These are phyloP conservation scores for Syndactyla subalaris DNA, from an alignment of 2,797 vertebrate genomes.

Conservation along the genomic window DNA sequence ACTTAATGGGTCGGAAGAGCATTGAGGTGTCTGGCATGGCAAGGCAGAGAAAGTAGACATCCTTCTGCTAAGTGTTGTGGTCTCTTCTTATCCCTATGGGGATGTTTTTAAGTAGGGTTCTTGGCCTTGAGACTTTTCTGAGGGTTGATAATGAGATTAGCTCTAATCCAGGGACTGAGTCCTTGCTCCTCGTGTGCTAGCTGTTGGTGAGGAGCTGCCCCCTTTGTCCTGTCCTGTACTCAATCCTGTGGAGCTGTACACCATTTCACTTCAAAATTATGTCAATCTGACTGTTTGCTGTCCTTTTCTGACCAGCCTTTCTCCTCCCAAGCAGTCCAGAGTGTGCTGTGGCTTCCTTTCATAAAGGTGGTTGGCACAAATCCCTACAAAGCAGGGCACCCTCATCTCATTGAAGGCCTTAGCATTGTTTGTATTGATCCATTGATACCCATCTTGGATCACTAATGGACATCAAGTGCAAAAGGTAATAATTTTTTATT, in stretches of 20 bases:
- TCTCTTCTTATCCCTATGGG: background rate
- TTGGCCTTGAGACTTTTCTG: background rate
- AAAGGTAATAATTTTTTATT: background rate
- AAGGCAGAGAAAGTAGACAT: background rate
- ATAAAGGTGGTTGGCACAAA: background rate
- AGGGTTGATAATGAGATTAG: background rate
- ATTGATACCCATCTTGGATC: background rate
- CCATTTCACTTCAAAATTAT: background rate
- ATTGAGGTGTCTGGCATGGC: background rate
- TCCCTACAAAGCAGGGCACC: background rate
- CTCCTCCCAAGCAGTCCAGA: background rate
- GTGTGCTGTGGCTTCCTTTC: background rate
- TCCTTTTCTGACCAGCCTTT: background rate
- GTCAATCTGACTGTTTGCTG: background rate
- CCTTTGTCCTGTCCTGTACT: background rate
- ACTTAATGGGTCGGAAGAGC: background rate
- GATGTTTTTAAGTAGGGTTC: background rate
- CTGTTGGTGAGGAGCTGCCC: background rate
- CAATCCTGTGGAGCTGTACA: background rate
- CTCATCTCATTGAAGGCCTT: background rate
- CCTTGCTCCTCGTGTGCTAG: background rate
- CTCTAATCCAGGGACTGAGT: background rate
- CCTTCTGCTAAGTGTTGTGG: background rate
- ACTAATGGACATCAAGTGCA: background rate
- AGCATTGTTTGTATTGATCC: background rate